These are phyloP conservation scores for Sebastolobus altivelis DNA, from an alignment of 2,797 vertebrate species.

Conservation along the genomic window DNA sequence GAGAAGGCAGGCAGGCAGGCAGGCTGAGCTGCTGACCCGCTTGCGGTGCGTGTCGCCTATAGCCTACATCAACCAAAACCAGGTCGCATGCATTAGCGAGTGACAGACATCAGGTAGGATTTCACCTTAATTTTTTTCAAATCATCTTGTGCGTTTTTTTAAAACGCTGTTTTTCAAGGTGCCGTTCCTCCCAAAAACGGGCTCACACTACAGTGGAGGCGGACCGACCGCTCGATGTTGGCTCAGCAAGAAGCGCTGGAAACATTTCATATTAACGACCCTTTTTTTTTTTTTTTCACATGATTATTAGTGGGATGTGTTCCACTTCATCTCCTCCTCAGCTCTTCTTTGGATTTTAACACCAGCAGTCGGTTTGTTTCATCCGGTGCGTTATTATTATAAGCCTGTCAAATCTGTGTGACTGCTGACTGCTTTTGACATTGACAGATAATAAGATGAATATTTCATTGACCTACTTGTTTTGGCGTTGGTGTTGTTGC, in stretches of 20 bases:
- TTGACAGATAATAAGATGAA: slow-evolving; percentile 61
- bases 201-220: slow-evolving; percentile 42
- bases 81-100: slow-evolving; percentile 80
- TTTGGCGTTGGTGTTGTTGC: slow-evolving; percentile 29
- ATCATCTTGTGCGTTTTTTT: not conserved
- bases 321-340: slow-evolving; percentile 14
- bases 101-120: slow-evolving; percentile 84
- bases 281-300: slow-evolving; percentile 38
- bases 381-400: slow-evolving; percentile 28
- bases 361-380: slow-evolving; percentile 24
- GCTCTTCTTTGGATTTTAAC: slow-evolving; percentile 32
- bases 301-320: slow-evolving; percentile 38
- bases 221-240: slow-evolving; percentile 63
- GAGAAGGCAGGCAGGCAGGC: slow-evolving; percentile 69
- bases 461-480: slow-evolving; percentile 67
- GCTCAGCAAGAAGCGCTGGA: slow-evolving; percentile 69
- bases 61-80: slow-evolving; percentile 73
- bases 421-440: slow-evolving; percentile 62
- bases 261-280: slow-evolving; percentile 62
- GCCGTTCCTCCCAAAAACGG: slow-evolving; percentile 39
- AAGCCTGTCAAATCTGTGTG: slow-evolving; percentile 45
- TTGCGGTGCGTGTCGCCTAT: slow-evolving; percentile 62
- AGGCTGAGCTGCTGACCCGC: slow-evolving; percentile 72
- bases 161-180: slow-evolving; percentile 36
- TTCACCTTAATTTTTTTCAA: slow-evolving; percentile 39